phyloP scores from a whole-genome alignment of 2,888 invertebrate genomes.

The Isoperla grammatica region DNA sequence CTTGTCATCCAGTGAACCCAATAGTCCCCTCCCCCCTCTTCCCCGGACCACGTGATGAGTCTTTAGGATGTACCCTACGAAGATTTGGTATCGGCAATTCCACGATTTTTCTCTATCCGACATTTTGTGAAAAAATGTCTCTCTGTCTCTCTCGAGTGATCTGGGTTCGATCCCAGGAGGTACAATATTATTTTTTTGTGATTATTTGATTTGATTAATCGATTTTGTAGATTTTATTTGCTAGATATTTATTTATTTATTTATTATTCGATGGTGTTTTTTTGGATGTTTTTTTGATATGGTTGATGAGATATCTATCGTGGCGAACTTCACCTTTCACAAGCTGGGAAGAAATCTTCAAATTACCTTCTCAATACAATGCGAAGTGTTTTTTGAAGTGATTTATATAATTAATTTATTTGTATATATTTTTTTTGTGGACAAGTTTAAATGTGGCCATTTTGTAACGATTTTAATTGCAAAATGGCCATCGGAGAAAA shows the following conservation, averaged over 20 bases:
- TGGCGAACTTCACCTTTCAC: slow-evolving; percentile 49
- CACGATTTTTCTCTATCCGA: not conserved
- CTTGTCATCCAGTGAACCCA: not conserved
- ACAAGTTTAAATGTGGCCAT: no score
- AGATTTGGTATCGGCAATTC: not conserved
- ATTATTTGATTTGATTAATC: slow-evolving; percentile 25
- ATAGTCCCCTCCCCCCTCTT: not conserved
- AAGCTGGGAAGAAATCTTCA: not conserved
- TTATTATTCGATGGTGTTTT: not conserved
- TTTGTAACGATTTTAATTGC: no score
- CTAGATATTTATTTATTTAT: no score
- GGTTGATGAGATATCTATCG: slow-evolving; percentile 36
- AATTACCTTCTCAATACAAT: no score
- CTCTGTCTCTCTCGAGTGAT: not conserved
- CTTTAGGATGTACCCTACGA: not conserved
- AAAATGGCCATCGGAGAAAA: no score
- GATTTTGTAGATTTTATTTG: slow-evolving; percentile 16
- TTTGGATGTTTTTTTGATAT: not conserved
- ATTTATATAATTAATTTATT: no score
- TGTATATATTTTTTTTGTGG: no score
- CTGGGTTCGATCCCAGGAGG: not conserved
- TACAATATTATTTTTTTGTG: slow-evolving; percentile 17
- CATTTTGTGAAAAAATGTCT: slow-evolving; percentile 6
- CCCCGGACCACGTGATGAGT: not conserved
- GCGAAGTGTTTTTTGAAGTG: no score